Evolutionary conservation across 2,797 vertebrate genomes (phyloP), one percentile per base, ranked within the genome.

Genomic region (Tenualosa thibaudeaui): DNA sequence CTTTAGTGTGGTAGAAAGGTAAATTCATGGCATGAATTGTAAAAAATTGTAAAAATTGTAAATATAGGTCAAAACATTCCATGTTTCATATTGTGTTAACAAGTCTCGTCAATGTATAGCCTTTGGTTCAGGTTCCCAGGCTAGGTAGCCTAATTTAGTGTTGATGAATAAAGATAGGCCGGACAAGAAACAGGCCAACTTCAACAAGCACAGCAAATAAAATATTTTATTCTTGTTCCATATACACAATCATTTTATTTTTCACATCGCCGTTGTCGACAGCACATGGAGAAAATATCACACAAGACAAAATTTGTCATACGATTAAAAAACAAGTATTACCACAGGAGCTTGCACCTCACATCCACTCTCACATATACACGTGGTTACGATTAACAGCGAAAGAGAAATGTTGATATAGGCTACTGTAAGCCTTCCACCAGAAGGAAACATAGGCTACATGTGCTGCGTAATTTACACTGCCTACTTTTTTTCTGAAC

Each of bases 161-260:
- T 19, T 5, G 5, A 22, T 24, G 3, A 60, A 60, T 60, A 60
- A 60, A 60, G n/a, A 60, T n/a, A 3, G 19, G 19, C 12, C 65
- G 26, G 26, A 10, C 68, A 75, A 75, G 31, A 75, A 43, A 15
- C 65, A 71, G 65, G 37, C 12, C 31, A 71, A 71, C 65, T 71
- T 31, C 65, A 71, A 26, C 26, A 68, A 12, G 65, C 65, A 75
- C 68, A 37, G 68, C 68, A 75, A 75, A 75, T 75, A 75, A 75
- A 75, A 75, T 75, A 75, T 75, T 62, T 75, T 75, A 75, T 40
- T 75, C 37, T 75, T 75, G 68, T 75, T 75, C 37, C 68, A 75
- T 75, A 75, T 37, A 75, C 68, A 75, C 68, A 75, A 75, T 75
- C 68, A 43, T 75, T 75, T 75, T 75, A 15, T 75, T 75, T 75